Conservation (phyloP, 2,888 invertebrate genomes). For the Lomographa bimaculata region DNA sequence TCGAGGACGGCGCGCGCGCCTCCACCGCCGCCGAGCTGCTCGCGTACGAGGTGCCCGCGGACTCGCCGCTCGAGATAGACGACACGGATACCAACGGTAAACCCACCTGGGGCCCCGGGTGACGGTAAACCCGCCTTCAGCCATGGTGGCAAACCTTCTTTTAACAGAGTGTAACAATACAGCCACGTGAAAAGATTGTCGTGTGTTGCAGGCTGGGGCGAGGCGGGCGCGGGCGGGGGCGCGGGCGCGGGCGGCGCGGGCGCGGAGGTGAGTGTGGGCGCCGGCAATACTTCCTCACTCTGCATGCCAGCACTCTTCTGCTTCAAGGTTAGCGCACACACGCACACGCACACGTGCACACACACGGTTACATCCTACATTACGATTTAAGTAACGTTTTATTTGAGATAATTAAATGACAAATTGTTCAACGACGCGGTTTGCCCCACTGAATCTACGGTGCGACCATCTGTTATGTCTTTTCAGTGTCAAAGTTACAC, state of each 20-base stretch:
- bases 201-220: slow-evolving; percentile 39
- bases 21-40: slow-evolving; percentile 83
- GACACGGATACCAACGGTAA: slow-evolving; percentile 11
- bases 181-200: too few relatives aligned
- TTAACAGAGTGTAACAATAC: too few relatives aligned
- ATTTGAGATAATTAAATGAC: too few relatives aligned
- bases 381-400: too few relatives aligned
- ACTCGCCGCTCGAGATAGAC: slow-evolving; percentile 27
- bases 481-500: too few relatives aligned
- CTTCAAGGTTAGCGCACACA: slow-evolving; percentile 88
- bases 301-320: slow-evolving; percentile 94
- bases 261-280: slow-evolving; percentile 80
- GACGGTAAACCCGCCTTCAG: too few relatives aligned
- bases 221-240: slow-evolving; percentile 58
- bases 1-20: slow-evolving; percentile 78
- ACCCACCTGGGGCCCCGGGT: too few relatives aligned
- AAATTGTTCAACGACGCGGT: too few relatives aligned
- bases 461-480: too few relatives aligned
- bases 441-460: too few relatives aligned
- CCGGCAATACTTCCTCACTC: slow-evolving; percentile 87
- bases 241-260: slow-evolving; percentile 75
- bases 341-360: slow-evolving; percentile 29
- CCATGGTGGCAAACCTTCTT: too few relatives aligned
- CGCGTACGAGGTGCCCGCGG: slow-evolving; percentile 85
- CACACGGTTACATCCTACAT: too few relatives aligned